Evolutionary conservation across 2,113 vertebrate species (phyloP), one percentile per base, ranked within the genome.

Genomic region (Atlantisia rogersi): DNA sequence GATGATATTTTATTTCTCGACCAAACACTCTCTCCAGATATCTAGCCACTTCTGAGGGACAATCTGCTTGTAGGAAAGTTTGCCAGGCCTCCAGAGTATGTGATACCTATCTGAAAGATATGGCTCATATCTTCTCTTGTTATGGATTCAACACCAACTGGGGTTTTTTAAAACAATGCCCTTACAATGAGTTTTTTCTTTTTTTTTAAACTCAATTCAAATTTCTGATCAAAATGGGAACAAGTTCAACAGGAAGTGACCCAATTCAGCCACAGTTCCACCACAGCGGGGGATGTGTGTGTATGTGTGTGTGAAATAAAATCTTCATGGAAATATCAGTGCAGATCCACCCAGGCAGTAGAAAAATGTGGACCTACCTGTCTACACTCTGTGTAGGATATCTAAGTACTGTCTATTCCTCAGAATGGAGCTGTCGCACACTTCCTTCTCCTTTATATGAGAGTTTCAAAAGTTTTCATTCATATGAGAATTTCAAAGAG

Each of bases 241-340:
- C 3, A 82, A 44, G 6, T 37, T 52, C 37, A 79, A n/a, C 7
- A 76, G 15, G 3, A 63, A 58, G 19, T 22, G 71, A n/a, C 0
- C 2, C 31, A 55, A 29, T 44, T 73, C 37, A 86, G 12, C 12
- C 31, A 63, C 12, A 70, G 25, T 42, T 65, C 46, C 68, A 4
- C 7, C 28, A 35, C 6, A 58, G 4, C 1, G 50, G 6, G 0
- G 5, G 15, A 13, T 16, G 42, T 16, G 15, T 44, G 15, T 42
- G 15, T 42, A 16, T 42, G 42, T 44, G 42, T 44, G 42, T 44
- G 42, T 46, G 44, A 19, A 79, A 63, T 25, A 46, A 53, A 40
- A 4, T 79, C n/a, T 71, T 63, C 14, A 32, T 46, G 31, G 26
- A 10, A 4, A 17, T 56, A 18, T 11, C 53, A 6, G 6, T 44